Base-by-base conservation (phyloP, 2,797 vertebrate genomes). In the Calcarius lapponicus region DNA sequence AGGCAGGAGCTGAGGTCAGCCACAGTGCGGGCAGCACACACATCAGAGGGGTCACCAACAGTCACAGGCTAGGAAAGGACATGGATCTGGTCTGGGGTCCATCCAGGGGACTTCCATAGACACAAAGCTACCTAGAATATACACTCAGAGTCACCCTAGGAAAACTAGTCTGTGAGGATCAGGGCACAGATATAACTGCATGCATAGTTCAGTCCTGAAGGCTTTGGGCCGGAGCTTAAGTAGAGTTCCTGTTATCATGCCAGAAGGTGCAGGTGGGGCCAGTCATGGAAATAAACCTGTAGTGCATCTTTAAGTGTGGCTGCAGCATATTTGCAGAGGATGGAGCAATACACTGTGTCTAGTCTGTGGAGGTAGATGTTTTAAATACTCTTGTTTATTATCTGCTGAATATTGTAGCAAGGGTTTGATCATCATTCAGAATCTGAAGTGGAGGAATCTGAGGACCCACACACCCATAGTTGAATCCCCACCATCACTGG, bases 321-420 rank as follows among this genome's bases (percentile, higher is more conserved):
- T 91, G 29, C 20, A 43, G 22, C 3, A 1, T 31, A 13, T 43
- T 51, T 78, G 13, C 25, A 34, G 29, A 71, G 13, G 32, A 45
- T 71, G 45, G 22, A 28, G 36, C 32, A 45, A 38, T 20, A 6
- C n/a, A 38, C 45, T 50, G 9, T 45, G 21, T 20, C 11, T 83
- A 43, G 11, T 45, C 56, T 51, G 17, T 5, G 6, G 16, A 53
- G 58, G 48, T n/a, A 40, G 20, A 7, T 13, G 11, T 45, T 92
- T 57, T 75, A 92, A 75, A 70, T 24, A 11, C 10, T 57, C 7
- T 72, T 62, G 51, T 51, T 95, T 40, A 73, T 54, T 86, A 11
- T 88, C 75, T 84, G 20, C 31, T 89, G 42, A 89, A 64, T 66
- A 29, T 70, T 94, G 53, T 64, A 96, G 92, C 78, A 82, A 47